These are phyloP conservation scores for Mirounga angustirostris DNA, from an alignment of 2,113 vertebrate species.

Conservation along the genomic window DNA sequence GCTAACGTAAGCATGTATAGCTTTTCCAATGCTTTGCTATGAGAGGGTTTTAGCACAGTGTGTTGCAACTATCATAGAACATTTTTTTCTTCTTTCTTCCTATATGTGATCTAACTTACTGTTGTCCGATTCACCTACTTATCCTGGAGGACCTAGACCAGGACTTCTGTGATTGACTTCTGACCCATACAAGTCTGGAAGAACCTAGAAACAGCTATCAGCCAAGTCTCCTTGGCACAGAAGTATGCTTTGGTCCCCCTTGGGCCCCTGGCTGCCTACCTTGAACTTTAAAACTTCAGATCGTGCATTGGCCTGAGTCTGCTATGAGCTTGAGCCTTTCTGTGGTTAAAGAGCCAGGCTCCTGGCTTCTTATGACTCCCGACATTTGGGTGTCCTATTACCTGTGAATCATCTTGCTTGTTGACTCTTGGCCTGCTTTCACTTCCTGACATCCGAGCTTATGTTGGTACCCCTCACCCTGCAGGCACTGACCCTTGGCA, in stretches of 20 bases:
- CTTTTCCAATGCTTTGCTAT: not conserved
- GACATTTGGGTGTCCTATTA: constrained; percentile 34
- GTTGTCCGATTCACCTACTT: not conserved
- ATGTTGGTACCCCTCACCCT: not conserved
- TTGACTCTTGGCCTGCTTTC: not conserved
- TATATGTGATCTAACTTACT: not conserved
- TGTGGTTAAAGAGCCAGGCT: not conserved
- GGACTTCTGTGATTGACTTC: not conserved
- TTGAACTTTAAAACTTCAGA: not conserved
- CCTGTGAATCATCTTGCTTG: constrained; percentile 19
- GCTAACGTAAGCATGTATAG: not conserved
- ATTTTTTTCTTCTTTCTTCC: not conserved
- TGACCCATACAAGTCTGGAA: not conserved
- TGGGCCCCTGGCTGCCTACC: not conserved
- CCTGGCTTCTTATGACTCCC: not conserved
- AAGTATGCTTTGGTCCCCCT: not conserved
- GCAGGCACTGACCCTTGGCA: not conserved
- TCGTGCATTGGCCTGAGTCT: not conserved
- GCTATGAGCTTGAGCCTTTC: not conserved
- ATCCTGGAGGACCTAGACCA: not conserved
- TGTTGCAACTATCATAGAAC: not conserved
- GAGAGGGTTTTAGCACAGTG: not conserved
- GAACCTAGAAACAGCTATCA: not conserved
- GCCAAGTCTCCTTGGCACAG: constrained; percentile 23
- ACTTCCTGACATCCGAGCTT: constrained; percentile 65